phyloP scores from a whole-genome alignment of 2,113 vertebrate genomes.

The Myrmophylax atrothorax region DNA sequence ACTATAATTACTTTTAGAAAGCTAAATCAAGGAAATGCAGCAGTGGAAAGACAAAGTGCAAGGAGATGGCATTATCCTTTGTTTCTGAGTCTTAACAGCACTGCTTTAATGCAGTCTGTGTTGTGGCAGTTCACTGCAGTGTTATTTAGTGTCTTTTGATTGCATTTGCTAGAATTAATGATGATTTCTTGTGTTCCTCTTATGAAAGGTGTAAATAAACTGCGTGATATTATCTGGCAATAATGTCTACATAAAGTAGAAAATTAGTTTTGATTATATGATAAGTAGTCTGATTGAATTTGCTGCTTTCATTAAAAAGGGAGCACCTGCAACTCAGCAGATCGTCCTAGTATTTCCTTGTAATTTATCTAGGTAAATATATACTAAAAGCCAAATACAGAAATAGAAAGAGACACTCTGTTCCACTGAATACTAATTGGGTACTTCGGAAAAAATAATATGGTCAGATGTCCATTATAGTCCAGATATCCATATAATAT shows the following conservation, averaged over 20 bases:
- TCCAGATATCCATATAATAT: background rate
- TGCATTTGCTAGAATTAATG: background rate
- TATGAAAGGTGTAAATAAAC: background rate
- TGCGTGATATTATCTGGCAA: background rate
- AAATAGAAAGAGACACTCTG: background rate
- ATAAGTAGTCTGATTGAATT: background rate
- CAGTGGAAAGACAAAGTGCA: background rate
- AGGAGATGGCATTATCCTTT: background rate
- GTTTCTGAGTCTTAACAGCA: background rate
- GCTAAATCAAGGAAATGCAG: background rate
- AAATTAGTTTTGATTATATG: background rate
- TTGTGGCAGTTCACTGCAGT: background rate
- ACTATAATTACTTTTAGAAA: constrained; percentile 40
- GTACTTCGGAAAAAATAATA: background rate
- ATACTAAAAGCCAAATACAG: background rate
- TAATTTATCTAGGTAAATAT: background rate
- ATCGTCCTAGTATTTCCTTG: background rate
- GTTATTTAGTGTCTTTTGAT: background rate
- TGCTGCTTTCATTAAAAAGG: background rate
- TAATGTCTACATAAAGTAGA: background rate
- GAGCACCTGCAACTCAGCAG: background rate
- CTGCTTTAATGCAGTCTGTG: background rate
- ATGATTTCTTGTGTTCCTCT: background rate
- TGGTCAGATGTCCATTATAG: background rate
- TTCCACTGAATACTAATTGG: background rate